Evolutionary conservation across 2,888 invertebrate species (phyloP), one percentile per base, ranked within the genome.

Genomic region (Linyphia triangularis): DNA sequence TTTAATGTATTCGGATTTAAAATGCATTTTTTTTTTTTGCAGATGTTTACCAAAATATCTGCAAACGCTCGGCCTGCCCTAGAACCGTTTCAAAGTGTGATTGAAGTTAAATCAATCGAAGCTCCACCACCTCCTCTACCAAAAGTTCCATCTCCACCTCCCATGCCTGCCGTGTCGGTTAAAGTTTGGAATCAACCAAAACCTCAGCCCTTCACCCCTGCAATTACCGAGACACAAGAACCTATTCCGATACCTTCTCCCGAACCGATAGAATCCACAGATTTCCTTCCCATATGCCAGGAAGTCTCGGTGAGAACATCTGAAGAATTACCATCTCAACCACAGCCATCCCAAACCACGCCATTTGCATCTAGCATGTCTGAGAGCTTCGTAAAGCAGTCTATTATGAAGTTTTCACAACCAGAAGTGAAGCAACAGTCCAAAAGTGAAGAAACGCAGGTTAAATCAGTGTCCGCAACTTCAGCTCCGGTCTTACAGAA

Each of bases 41-140:
- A 89, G 89, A 67, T 89, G 70, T 77, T 59, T 19, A 89, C 89
- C 10, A 89, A 77, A 33, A 65, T 89, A 43, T 89, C 85, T 40
- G 22, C 79, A 13, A 70, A 51, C 24, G 24, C 82, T 30, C 51
- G 61, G 16, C 37, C 43, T n/a, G 30, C 63, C 6, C 24, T 82
- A 9, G 70, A 85, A 22, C 85, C 89, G 16, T 77, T 75, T 26
- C 69, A 77, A 13, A n/a, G 57, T 13, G 1, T 40, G 22, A 5
- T 59, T 19, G 69, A 61, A 26, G 16, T 75, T 0, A 69, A 65
- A 26, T 19, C 65, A 37, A 72, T 63, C 13, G 67, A 75, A 24
- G 24, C 22, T 43, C 33, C 72, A n/a, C 63, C 57, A 28, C 9
- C 67, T 5, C 43, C 30, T 4, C 70, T 63, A 26, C 43, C 57